phyloP scores from a whole-genome alignment of 1,140 invertebrate genomes.

The Drosophila mayri region DNA sequence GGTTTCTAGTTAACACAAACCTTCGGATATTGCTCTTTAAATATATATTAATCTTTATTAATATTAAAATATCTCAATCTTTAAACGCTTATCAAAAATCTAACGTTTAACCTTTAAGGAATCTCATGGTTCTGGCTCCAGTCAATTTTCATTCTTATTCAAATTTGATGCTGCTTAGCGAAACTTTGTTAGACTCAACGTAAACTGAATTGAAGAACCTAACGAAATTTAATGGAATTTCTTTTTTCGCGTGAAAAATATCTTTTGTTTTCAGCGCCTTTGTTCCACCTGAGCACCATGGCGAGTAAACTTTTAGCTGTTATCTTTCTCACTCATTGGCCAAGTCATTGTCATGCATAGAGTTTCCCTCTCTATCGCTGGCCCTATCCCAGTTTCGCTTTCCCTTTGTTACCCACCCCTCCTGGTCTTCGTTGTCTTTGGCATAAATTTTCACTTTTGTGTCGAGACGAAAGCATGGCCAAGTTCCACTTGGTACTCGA shows the following conservation, averaged over 20 bases:
- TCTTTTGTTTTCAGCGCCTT: slow-evolving; percentile 43
- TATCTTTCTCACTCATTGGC: slow-evolving; percentile 50
- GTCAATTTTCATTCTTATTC: slow-evolving; percentile 33
- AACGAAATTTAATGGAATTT: slow-evolving; percentile 32
- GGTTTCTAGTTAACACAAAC: neutral
- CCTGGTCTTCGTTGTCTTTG: slow-evolving; percentile 16
- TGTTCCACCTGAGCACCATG: slow-evolving; percentile 44
- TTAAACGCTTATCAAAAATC: neutral
- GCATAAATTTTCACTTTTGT: slow-evolving; percentile 49
- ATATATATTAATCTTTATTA: neutral
- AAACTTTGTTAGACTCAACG: slow-evolving; percentile 33
- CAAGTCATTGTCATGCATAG: slow-evolving; percentile 63
- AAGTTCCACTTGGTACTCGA: slow-evolving; percentile 6
- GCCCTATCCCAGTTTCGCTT: neutral
- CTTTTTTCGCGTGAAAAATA: slow-evolving; percentile 29
- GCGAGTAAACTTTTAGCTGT: slow-evolving; percentile 36
- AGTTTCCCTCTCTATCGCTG: slow-evolving; percentile 30
- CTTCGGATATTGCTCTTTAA: neutral
- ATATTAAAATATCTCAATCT: neutral
- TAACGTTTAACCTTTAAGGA: slow-evolving; percentile 1
- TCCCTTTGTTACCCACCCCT: neutral
- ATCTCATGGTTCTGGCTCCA: neutral
- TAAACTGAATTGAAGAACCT: slow-evolving; percentile 32
- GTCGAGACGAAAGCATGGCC: slow-evolving; percentile 1
- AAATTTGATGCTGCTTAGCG: slow-evolving; percentile 23